Percentiles rank a stretch among this genome's conserved stretches.
Conservation (phyloP, 2,113 vertebrate genomes). For the Zosterops hypoxanthus region DNA sequence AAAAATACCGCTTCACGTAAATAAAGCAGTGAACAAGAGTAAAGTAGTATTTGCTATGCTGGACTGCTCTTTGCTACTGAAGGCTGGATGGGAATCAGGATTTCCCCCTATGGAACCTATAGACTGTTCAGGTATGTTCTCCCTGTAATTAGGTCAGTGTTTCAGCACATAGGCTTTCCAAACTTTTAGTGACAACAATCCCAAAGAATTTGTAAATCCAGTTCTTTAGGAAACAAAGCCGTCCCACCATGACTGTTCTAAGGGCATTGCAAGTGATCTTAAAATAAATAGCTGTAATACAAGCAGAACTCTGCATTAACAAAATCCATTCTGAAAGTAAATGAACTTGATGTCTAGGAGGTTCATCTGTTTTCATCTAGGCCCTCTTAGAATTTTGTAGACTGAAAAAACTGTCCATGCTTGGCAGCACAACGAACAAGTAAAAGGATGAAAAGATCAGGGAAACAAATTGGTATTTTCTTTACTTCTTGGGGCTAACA, state of each 20-base stretch:
- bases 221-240: neutral
- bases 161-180: neutral
- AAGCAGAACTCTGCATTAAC: neutral
- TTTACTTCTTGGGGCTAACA: neutral
- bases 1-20: neutral
- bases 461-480: neutral
- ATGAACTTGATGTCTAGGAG: neutral
- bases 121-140: neutral
- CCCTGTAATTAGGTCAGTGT: neutral
- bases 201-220: neutral
- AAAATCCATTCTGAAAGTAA: neutral
- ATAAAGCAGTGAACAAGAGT: neutral
- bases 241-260: neutral
- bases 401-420: neutral
- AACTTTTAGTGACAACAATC: neutral
- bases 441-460: neutral
- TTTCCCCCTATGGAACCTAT: neutral
- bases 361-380: neutral
- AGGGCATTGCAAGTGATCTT: neutral
- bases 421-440: neutral
- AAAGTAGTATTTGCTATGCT: neutral
- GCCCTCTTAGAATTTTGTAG: neutral
- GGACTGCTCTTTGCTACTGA: neutral
- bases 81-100: neutral
- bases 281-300: neutral